Conservation (phyloP, 1,140 invertebrate genomes). For the Drosophila guanche region DNA sequence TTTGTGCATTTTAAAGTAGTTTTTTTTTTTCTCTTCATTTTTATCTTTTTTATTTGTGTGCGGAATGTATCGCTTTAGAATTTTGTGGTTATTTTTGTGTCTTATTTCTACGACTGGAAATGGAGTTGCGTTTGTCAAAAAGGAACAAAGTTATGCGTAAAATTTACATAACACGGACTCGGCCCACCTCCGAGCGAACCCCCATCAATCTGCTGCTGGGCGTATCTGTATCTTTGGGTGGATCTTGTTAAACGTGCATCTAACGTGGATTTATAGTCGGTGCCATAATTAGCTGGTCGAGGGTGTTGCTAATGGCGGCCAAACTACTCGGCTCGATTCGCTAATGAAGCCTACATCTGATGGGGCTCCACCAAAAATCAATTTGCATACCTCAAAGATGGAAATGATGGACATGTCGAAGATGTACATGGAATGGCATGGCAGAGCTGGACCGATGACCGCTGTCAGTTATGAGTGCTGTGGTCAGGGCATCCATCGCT, state of each 20-base stretch:
- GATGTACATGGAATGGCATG: conserved; percentile 10
- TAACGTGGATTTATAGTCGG: conserved; percentile 51
- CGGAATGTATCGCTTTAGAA: no score
- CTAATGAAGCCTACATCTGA: conserved; percentile 55
- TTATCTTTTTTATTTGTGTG: no score
- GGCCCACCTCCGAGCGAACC: conserved; percentile 33
- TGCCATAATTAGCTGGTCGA: conserved; percentile 50
- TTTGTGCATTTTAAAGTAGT: conserved; percentile 11
- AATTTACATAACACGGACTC: conserved; percentile 54
- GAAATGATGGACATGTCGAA: conserved; percentile 5
- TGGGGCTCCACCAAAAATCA: conserved; percentile 27
- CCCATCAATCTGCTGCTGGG: conserved; percentile 12
- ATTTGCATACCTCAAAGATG: conserved; percentile 53
- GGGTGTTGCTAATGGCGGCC: conserved; percentile 68
- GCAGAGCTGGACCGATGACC: conserved; percentile 19
- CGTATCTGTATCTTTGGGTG: conserved; percentile 20
- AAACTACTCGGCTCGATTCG: conserved; percentile 4
- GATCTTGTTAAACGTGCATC: conserved; percentile 32
- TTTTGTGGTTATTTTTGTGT: no score
- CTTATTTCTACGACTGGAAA: neutral
- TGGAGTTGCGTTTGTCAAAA: conserved; percentile 2
- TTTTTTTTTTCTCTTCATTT: conserved; percentile 10
- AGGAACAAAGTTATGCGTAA: conserved; percentile 26
- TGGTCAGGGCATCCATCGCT: conserved; percentile 27
- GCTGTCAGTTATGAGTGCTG: conserved; percentile 60